A percentile compares a stretch with the other conserved stretches of the same genome.
phyloP scores from a whole-genome alignment of 2,797 vertebrate species.

The Leuciscus waleckii region DNA sequence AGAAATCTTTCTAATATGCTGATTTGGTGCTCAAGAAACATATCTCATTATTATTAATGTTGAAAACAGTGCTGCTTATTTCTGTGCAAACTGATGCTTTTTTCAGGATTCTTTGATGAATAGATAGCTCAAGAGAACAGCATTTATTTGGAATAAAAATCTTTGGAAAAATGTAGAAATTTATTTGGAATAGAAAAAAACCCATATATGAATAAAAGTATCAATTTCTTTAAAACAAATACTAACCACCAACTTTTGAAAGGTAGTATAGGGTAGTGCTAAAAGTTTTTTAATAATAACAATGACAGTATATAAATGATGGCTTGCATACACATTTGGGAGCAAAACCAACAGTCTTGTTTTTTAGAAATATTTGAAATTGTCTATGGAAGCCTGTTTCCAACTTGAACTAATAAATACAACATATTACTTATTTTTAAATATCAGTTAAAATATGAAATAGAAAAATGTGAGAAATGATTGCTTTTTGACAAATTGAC shows the following conservation, averaged over 20 bases:
- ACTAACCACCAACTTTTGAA: background rate
- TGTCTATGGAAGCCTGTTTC: background rate
- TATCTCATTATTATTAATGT: background rate
- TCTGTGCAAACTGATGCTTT: background rate
- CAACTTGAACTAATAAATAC: background rate
- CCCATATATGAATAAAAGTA: background rate
- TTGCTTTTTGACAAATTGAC: background rate
- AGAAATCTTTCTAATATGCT: background rate
- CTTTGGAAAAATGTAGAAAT: too few species aligned
- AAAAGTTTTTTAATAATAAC: background rate
- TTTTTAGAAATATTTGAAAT: too few species aligned
- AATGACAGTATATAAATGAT: background rate
- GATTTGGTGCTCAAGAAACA: background rate
- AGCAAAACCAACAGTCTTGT: too few species aligned
- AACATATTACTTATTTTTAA: background rate
- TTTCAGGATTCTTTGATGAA: background rate
- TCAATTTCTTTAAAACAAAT: background rate
- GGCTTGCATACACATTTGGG: background rate
- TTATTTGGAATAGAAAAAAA: too few species aligned
- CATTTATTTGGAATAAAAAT: background rate
- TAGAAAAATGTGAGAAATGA: background rate
- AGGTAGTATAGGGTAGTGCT: background rate
- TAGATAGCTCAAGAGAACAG: background rate
- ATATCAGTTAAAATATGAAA: background rate
- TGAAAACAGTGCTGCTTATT: too few species aligned